Evolutionary conservation across 2,113 vertebrate genomes (phyloP), one percentile per base, ranked within the genome.

Genomic region (Plectropomus leopardus): DNA sequence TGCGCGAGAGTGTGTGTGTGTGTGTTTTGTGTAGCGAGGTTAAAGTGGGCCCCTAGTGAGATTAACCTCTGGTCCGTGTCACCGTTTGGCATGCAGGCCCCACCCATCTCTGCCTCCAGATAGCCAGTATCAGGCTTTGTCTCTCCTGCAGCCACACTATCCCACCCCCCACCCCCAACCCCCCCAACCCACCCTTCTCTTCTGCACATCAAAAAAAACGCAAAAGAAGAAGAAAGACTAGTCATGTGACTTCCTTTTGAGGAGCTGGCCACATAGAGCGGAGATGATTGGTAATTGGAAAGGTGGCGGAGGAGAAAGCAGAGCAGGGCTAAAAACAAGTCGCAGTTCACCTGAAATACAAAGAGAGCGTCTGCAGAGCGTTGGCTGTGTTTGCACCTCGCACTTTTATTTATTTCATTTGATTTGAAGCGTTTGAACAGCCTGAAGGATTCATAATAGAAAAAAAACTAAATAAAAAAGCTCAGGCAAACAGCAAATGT

Each of bases 121-220:
- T 93, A 92, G 93, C 91, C 93, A 92, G 88, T 94, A 95, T 94
- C 92, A 82, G 90, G 92, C 94, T 96, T 97, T 97, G 95, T 97
- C 96, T 95, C 88, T 96, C 85, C 89, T 90, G 90, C 89, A 93
- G 92, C 80, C 81, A 90, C 90, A 90, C 85, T 75, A 83, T 36
- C 59, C 21, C 44, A 19, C 44, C 72, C 4, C 26, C 58, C 21
- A 16, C 42, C 42, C 14, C 42, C 13, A 13, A 3, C 42, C 11
- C 72, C 64, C 17, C 79, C 21, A 67, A 73, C 69, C 77, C 80
- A 53, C 70, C 78, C 85, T 69, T 71, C 80, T 76, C 59, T 26
- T 59, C 75, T 78, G 78, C 85, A 81, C 75, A 84, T 79, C 70
- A 79, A 81, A 88, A 81, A 88, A 89, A 87, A 86, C 1, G 57